Evolutionary conservation across 2,113 vertebrate species (phyloP), one percentile per base, ranked within the genome.

Genomic region (Beaufortia kweichowensis): DNA sequence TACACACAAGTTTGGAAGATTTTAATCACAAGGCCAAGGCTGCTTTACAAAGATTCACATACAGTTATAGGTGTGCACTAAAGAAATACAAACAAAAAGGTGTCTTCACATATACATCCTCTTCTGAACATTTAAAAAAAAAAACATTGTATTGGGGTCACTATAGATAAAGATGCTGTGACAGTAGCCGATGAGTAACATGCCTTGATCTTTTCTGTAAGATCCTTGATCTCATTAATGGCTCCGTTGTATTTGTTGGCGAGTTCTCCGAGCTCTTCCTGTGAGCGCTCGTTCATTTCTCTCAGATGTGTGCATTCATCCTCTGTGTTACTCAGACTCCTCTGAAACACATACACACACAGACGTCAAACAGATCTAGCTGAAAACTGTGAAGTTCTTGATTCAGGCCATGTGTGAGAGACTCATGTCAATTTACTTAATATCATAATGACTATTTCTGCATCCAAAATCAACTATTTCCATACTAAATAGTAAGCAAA

Each of bases 221-320:
- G 95, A 86, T 98, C 96, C 88, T 96, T 98, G 85, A 98, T 97
- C 86, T 98, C 96, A 80, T 98, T 98, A 84, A 98, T 95, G 6
- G 97, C 95, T 61, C 94, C 96, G 62, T 98, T 98, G 89, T 99
- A 98, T 79, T 98, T 98, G 89, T 98, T 97, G 78, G 97, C 95
- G 83, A 98, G 90, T 88, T 98, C 97, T 83, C 92, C 88, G 78
- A 98, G 91, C 90, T 99, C 97, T 87, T 98, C 97, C 90, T 98
- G 96, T 84, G 95, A 91, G 84, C 94, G 84, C 81, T 98, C 96
- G 26, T 96, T 97, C 96, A 98, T 96, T 87, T 99, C 97, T 91
- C 96, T 98, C 88, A 99, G 92, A 84, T 99, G 97, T 43, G 96
- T 98, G 92, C 97, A 98, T 93, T 99, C 97, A 75, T 99, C 97